These are phyloP conservation scores for Bembecia ichneumoniformis DNA, from an alignment of 2,888 invertebrate species.

Conservation along the genomic window DNA sequence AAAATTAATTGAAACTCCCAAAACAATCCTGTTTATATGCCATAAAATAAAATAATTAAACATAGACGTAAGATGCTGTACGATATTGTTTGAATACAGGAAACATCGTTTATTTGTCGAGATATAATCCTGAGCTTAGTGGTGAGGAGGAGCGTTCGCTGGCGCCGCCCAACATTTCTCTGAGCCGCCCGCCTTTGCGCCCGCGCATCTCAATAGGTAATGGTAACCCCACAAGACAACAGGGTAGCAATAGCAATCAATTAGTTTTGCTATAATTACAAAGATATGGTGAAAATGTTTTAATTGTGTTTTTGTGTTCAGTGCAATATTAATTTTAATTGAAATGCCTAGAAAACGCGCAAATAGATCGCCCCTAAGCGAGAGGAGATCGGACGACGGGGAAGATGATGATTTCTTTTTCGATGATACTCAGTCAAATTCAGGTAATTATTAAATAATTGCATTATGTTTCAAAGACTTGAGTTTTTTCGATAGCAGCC, in stretches of 20 bases:
- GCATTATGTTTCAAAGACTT: no score
- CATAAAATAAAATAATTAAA: not conserved
- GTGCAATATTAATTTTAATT: constrained; percentile 1
- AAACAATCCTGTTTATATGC: no score
- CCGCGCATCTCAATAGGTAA: constrained; percentile 42
- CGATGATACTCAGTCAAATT: constrained; percentile 58
- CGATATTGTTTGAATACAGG: constrained; percentile 16
- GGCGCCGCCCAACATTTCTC: constrained; percentile 49
- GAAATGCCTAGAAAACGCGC: constrained; percentile 58
- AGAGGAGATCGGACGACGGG: constrained; percentile 44
- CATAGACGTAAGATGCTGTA: not conserved
- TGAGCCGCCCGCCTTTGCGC: constrained; percentile 54
- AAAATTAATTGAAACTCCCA: no score
- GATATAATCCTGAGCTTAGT: constrained; percentile 28
- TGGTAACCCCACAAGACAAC: constrained; percentile 33
- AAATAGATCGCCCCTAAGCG: constrained; percentile 41
- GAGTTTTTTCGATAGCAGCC: no score
- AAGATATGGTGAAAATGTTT: not conserved
- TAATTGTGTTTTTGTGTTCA: not conserved
- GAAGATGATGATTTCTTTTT: constrained; percentile 64
- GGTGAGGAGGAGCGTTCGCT: constrained; percentile 46
- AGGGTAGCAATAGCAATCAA: constrained; percentile 19
- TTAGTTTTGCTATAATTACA: not conserved
- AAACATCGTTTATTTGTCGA: constrained; percentile 34
- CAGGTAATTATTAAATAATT: constrained; percentile 28